Percentiles rank a stretch among this genome's conserved stretches.
Evolutionary conservation across 2,888 invertebrate species (phyloP).

Genomic region (Arrhopalites spinosus): DNA sequence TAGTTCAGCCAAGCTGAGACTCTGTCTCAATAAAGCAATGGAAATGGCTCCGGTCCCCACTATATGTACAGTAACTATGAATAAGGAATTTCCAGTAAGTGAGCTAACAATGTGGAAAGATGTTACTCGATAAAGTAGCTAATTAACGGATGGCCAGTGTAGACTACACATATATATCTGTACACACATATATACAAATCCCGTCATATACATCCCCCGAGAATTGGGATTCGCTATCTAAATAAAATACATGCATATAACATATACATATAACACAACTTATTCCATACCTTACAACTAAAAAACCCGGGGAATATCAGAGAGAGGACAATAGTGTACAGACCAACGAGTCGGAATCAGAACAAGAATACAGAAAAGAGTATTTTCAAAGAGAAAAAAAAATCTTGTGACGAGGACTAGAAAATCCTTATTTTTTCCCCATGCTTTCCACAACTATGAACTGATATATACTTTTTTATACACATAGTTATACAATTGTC

Average conservation of each 20-base stretch:
- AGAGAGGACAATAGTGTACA: neutral
- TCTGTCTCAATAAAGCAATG: neutral
- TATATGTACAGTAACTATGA: too few species aligned
- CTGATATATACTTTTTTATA: too few species aligned
- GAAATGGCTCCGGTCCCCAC: too few species aligned
- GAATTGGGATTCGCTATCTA: neutral
- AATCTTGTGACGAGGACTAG: neutral
- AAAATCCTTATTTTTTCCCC: too few species aligned
- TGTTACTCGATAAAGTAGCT: slow-evolving; percentile 18
- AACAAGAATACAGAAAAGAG: neutral
- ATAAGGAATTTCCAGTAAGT: neutral
- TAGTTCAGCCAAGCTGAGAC: neutral
- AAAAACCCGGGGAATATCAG: neutral
- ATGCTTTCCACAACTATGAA: too few species aligned
- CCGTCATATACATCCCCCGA: neutral
- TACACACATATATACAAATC: too few species aligned
- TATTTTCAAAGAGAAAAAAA: neutral
- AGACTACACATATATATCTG: too few species aligned
- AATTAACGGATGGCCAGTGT: slow-evolving; percentile 9
- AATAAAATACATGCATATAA: neutral
- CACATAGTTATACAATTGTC: too few species aligned
- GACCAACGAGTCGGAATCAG: neutral
- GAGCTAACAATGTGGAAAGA: slow-evolving; percentile 17
- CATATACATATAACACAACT: too few species aligned
- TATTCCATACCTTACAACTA: too few species aligned